Percentiles rank a stretch among this genome's conserved stretches.
These are phyloP conservation scores for Lagopus leucura DNA, from an alignment of 2,113 vertebrate genomes.

Conservation along the genomic window DNA sequence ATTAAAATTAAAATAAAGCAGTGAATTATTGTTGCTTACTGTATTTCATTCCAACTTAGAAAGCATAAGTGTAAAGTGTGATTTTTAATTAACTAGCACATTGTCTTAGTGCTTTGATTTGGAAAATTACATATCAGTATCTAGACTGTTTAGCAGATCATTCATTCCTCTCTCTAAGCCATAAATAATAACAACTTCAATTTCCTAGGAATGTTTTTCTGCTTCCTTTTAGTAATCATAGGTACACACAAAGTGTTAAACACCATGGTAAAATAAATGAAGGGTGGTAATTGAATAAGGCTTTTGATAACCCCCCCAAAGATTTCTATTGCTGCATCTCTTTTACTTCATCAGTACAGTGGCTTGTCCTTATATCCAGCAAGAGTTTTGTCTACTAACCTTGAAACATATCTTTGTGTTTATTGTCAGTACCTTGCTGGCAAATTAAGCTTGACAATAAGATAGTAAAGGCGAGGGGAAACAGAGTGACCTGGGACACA, in stretches of 20 bases:
- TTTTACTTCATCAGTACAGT: slow-evolving; percentile 22
- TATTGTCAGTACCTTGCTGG: slow-evolving; percentile 57
- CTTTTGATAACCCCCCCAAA: neutral
- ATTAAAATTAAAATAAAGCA: slow-evolving; percentile 52
- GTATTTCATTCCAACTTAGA: slow-evolving; percentile 43
- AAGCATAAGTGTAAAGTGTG: slow-evolving; percentile 40
- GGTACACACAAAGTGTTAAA: neutral
- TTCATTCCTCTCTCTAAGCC: slow-evolving; percentile 25
- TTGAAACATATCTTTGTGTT: slow-evolving; percentile 67
- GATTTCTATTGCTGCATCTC: neutral
- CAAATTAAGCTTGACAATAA: slow-evolving; percentile 72
- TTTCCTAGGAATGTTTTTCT: slow-evolving; percentile 3
- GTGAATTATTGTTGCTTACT: slow-evolving; percentile 52
- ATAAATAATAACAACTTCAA: slow-evolving; percentile 34
- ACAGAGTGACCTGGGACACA: slow-evolving; percentile 66
- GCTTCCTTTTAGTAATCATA: neutral
- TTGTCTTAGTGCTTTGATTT: slow-evolving; percentile 69
- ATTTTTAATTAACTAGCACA: slow-evolving; percentile 70
- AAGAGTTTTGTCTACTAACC: slow-evolving; percentile 57
- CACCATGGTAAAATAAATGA: slow-evolving; percentile 7
- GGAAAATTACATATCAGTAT: slow-evolving; percentile 69
- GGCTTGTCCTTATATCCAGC: slow-evolving; percentile 23
- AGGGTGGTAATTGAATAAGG: neutral
- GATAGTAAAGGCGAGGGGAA: slow-evolving; percentile 53
- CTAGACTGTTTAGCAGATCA: slow-evolving; percentile 45